Evolutionary conservation across 2,113 vertebrate genomes (phyloP), one percentile per base, ranked within the genome.

Genomic region (Morone chrysops): DNA sequence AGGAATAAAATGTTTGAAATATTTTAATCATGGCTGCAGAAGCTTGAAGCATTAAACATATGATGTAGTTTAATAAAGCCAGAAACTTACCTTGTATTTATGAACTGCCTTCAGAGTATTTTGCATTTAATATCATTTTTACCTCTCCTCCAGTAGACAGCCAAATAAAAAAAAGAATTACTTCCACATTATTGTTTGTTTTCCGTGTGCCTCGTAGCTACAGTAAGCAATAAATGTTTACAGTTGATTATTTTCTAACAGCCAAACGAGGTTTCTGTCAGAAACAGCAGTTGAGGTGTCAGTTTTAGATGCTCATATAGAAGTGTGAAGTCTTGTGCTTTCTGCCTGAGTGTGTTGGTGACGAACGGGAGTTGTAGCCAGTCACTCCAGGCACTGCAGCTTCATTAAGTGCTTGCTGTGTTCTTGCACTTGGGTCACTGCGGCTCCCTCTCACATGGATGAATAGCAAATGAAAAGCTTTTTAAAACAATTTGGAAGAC

Each of bases 361-460:
- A 90, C 89, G 80, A 80, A 76, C 51, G 3, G 69, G 56, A 78
- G 59, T 41, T 62, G 56, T 47, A 75, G 79, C 71, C 86, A 72
- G 69, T 86, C 86, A 72, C 91, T 88, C 45, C 40, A 60, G 89
- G 86, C 70, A 8, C 77, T 48, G 75, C 63, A 54, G 90, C 90
- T 91, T 90, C 87, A 90, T 91, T 90, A 90, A 66, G 75, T 65
- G 66, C 76, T 56, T 9, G 81, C 84, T 79, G 47, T 79, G 78
- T 67, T 69, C 53, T 38, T 80, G 8, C 80, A 80, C 69, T 86
- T 40, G 63, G 84, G 63, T 77, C 86, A 78, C 75, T 62, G 68
- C 8, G 7, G 83, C 81, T 83, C 38, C 41, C 60, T 73, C 86
- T 75, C 80, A 71, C 76, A 61, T n/a, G 60, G 36, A 17, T 69